Evolutionary conservation across 2,113 vertebrate species (phyloP), one percentile per base, ranked within the genome.

Genomic region (Gymnorhina tibicen): DNA sequence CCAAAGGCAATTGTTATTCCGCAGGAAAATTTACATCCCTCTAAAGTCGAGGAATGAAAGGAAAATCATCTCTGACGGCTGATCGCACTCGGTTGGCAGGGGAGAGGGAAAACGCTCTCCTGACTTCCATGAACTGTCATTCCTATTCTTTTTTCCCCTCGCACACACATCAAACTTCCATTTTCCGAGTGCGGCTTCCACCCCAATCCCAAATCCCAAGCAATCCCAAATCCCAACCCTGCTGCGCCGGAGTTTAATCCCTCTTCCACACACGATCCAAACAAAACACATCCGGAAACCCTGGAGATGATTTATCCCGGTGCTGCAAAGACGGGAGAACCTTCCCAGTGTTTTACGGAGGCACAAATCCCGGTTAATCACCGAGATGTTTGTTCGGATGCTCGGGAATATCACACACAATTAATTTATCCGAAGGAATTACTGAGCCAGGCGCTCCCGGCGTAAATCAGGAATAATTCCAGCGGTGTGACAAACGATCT

Each of bases 21-120:
- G 66, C 47, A 6, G 73, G 23, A 94, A 53, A 18, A 96, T 96
- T 95, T 91, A 95, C 95, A 92, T 94, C 80, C 78, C 96, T 96
- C 79, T 63, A 60, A 95, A 89, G 83, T 62, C 90, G 74, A 74
- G 60, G 92, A 60, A 85, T 75, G n/a, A 3, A 46, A 7, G 47
- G 26, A 10, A 23, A 33, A 47, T 8, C 56, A 10, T 55, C 53
- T 32, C 60, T 44, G 42, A 72, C 19, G 42, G 42, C 32, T 75
- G 89, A 50, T 47, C 6, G 2, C 28, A 3, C 64, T 56, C 32
- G 3, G 8, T 4, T 68, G 78, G 73, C 82, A 78, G 72, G 24
- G 19, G 1, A 62, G 68, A 68, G 55, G 20, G 62, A 47, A 79
- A 87, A 85, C 15, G 2, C 7, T 23, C 18, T 19, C 73, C 52